Percentiles rank a stretch among this genome's conserved stretches.
Evolutionary conservation across 2,113 vertebrate genomes (phyloP).

Genomic region (Grallaria varia): DNA sequence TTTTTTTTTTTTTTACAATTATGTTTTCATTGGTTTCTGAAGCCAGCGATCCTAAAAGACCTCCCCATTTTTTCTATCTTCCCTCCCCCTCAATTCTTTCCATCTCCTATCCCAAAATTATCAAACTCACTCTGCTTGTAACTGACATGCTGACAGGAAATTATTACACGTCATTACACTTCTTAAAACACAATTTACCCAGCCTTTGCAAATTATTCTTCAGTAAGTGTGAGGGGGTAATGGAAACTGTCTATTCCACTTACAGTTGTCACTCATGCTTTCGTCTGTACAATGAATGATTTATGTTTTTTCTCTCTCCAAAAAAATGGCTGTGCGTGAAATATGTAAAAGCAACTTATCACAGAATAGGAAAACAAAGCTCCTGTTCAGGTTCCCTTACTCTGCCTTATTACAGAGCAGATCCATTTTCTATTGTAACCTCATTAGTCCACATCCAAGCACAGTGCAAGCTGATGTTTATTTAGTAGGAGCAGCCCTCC

Average conservation of each 20-base stretch:
- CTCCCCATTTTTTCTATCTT: not conserved
- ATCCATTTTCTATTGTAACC: constrained; percentile 9
- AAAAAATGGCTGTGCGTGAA: not conserved
- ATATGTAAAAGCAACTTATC: constrained; percentile 26
- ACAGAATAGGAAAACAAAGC: not conserved
- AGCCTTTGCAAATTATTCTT: constrained; percentile 83
- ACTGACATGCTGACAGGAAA: constrained; percentile 81
- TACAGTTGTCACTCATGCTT: constrained; percentile 65
- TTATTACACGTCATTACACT: constrained; percentile 86
- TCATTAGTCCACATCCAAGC: constrained; percentile 7
- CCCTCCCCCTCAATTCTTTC: not conserved
- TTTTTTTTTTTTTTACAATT: constrained; percentile 13
- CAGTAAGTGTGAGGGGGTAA: constrained; percentile 75
- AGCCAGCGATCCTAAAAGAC: constrained; percentile 43
- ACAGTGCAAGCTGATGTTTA: constrained; percentile 22
- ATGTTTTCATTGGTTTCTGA: constrained; percentile 58
- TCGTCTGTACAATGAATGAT: constrained; percentile 59
- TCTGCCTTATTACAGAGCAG: not conserved
- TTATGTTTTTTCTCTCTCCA: constrained; percentile 41
- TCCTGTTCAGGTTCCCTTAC: not conserved
- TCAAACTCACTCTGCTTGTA: constrained; percentile 66
- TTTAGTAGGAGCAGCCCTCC: constrained; percentile 23
- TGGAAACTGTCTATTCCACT: constrained; percentile 85
- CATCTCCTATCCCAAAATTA: constrained; percentile 46
- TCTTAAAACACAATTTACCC: constrained; percentile 87